phyloP scores from a whole-genome alignment of 2,888 invertebrate genomes.

The Cheilosia impressa region DNA sequence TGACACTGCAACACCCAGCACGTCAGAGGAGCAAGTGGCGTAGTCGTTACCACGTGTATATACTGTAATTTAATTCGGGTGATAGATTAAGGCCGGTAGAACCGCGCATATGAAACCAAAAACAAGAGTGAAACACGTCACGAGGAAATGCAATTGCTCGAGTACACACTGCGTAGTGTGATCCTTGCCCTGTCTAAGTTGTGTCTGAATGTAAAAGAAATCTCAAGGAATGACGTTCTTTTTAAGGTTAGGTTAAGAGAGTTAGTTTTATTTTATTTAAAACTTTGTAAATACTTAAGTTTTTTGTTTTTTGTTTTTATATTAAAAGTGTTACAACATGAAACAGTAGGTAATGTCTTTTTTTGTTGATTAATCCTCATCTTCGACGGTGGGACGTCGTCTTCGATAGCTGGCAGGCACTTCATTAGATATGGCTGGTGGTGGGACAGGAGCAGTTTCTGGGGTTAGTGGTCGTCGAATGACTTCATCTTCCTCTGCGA shows the following conservation, averaged over 20 bases:
- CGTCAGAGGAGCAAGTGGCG: slow-evolving; percentile 70
- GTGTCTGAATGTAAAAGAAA: slow-evolving; percentile 51
- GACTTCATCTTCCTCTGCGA: slow-evolving; percentile 76
- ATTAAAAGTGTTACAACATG: slow-evolving; percentile 62
- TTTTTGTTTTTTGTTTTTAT: slow-evolving; percentile 66
- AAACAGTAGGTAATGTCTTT: slow-evolving; percentile 60
- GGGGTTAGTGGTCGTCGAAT: slow-evolving; percentile 71
- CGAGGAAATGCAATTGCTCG: slow-evolving; percentile 17
- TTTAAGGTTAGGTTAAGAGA: slow-evolving; percentile 59
- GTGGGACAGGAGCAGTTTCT: slow-evolving; percentile 31
- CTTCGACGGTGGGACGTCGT: slow-evolving; percentile 56
- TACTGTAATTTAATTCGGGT: slow-evolving; percentile 44
- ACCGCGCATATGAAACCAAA: slow-evolving; percentile 46
- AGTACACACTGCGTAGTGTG: neutral
- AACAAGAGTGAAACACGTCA: slow-evolving; percentile 25
- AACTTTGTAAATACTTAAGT: slow-evolving; percentile 58
- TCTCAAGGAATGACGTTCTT: slow-evolving; percentile 42
- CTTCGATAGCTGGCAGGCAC: slow-evolving; percentile 41
- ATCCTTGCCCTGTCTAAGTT: slow-evolving; percentile 45
- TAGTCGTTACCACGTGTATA: slow-evolving; percentile 25
- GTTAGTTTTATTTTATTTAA: slow-evolving; percentile 47
- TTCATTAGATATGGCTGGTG: slow-evolving; percentile 13
- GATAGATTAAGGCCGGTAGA: slow-evolving; percentile 46
- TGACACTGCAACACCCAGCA: slow-evolving; percentile 48
- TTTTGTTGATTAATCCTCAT: slow-evolving; percentile 54